phyloP scores from a whole-genome alignment of 2,888 invertebrate species.

The Perithous albicinctus region DNA sequence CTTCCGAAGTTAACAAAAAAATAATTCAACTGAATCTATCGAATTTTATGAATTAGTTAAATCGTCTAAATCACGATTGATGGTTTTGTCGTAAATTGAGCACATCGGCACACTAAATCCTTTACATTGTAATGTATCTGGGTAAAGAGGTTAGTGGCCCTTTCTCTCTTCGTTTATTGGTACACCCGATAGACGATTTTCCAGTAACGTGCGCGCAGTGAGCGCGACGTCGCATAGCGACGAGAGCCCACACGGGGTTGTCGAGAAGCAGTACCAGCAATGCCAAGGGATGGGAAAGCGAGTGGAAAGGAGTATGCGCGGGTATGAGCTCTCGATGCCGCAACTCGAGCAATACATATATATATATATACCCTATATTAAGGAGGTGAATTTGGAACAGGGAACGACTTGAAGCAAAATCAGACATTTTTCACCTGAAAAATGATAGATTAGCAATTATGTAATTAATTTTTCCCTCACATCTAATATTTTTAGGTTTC shows the following conservation, averaged over 20 bases:
- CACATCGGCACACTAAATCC: background rate
- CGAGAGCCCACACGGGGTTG: background rate
- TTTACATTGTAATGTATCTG: background rate
- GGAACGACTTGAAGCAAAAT: too few relatives aligned
- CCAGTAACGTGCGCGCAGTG: slow-evolving; percentile 19
- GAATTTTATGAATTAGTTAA: too few relatives aligned
- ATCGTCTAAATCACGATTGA: too few relatives aligned
- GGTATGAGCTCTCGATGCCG: slow-evolving; percentile 5
- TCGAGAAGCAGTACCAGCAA: background rate
- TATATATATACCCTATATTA: too few relatives aligned
- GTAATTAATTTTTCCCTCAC: too few relatives aligned
- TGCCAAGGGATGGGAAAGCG: slow-evolving; percentile 17
- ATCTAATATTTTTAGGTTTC: too few relatives aligned
- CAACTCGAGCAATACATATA: background rate
- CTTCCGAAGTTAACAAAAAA: background rate
- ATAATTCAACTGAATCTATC: background rate
- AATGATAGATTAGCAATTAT: too few relatives aligned
- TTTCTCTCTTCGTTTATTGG: background rate
- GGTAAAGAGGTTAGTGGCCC: background rate
- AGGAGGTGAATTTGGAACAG: too few relatives aligned
- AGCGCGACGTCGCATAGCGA: slow-evolving; percentile 5
- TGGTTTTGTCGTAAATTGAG: background rate
- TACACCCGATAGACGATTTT: slow-evolving; percentile 29
- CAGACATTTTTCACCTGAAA: too few relatives aligned
- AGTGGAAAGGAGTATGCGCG: slow-evolving; percentile 23